These are phyloP conservation scores for Cyprinus carpio DNA, from an alignment of 2,113 vertebrate genomes.

Conservation along the genomic window DNA sequence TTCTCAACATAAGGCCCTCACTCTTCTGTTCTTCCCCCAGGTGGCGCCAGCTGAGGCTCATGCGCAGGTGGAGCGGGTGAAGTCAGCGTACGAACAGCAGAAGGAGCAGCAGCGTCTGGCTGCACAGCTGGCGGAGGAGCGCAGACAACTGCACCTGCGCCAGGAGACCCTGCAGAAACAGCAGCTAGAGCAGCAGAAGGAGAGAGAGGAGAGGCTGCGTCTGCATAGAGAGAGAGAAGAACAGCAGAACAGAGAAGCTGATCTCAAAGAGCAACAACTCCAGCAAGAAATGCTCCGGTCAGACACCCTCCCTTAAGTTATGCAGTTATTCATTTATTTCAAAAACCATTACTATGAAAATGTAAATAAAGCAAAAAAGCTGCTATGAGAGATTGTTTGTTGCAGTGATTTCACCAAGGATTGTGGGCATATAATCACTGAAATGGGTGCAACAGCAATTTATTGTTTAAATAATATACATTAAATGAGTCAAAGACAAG, in stretches of 20 bases:
- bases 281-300: constrained; percentile 72
- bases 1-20: background rate
- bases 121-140: constrained; percentile 75
- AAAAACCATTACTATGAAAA: background rate
- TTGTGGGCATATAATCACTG: background rate
- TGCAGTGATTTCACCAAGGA: background rate
- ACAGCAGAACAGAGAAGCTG: constrained; percentile 74
- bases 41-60: background rate
- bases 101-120: constrained; percentile 86
- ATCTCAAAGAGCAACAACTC: constrained; percentile 71
- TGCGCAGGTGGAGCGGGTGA: constrained; percentile 39
- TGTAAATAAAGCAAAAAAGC: background rate
- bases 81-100: constrained; percentile 83
- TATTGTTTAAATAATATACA: background rate
- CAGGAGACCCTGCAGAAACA: constrained; percentile 75
- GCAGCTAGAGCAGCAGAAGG: constrained; percentile 75
- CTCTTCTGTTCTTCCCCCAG: background rate
- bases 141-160: constrained; percentile 75
- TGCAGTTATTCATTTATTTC: background rate
- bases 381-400: background rate
- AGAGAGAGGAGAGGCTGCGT: constrained; percentile 77
- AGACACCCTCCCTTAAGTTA: background rate
- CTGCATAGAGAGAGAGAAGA: constrained; percentile 76
- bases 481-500: background rate
- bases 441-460: background rate